These are phyloP conservation scores for Habropoda laboriosa DNA, from an alignment of 1,140 invertebrate genomes.

Conservation along the genomic window DNA sequence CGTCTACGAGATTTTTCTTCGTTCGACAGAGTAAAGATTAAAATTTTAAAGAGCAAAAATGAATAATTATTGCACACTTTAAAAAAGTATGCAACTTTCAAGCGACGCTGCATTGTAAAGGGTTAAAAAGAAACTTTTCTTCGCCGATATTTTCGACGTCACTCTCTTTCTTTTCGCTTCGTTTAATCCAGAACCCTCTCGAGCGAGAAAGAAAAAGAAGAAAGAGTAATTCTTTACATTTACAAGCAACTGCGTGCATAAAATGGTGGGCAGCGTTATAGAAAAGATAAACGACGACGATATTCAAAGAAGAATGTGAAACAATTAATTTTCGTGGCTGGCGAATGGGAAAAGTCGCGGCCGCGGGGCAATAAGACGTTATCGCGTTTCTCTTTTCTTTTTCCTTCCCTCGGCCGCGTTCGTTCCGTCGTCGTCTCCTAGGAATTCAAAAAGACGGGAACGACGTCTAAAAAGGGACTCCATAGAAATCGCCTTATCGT, in stretches of 20 bases:
- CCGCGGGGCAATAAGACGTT: conserved; percentile 30
- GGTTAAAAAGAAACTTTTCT: no score
- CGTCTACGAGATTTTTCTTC: no score
- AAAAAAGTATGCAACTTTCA: no score
- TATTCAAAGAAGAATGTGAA: conserved; percentile 18
- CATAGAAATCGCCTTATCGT: conserved; percentile 63
- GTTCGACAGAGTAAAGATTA: no score
- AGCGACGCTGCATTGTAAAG: no score
- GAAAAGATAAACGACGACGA: conserved; percentile 19
- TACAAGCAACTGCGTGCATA: not conserved
- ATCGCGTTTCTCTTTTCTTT: conserved; percentile 19
- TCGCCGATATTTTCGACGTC: no score
- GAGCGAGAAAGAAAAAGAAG: no score
- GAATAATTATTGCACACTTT: no score
- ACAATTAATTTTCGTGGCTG: conserved; percentile 30
- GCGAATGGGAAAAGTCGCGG: conserved; percentile 20
- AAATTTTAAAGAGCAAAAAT: no score
- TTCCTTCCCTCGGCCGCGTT: not conserved
- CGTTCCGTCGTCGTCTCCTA: conserved; percentile 16
- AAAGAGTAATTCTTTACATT: no score
- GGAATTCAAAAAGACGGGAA: conserved; percentile 51
- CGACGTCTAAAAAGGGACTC: conserved; percentile 23
- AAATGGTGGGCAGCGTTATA: not conserved
- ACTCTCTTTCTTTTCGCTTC: no score
- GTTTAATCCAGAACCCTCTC: no score